Evolutionary conservation across 2,888 invertebrate species (phyloP).

Genomic region (Nomada ferruginata): DNA sequence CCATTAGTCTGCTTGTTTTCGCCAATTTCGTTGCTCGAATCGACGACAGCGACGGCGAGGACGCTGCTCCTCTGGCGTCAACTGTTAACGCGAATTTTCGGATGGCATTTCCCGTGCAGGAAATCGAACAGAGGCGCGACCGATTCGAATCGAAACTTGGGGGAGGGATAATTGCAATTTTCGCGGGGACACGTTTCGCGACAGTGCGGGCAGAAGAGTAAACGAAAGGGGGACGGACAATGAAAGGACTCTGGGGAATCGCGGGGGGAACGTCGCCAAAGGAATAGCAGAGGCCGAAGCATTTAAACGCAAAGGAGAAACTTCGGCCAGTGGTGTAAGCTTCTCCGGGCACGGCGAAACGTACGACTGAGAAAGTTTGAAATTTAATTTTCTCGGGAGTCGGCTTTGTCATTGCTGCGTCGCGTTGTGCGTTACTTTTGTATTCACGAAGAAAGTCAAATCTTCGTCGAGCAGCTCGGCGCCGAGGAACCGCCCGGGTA

Average conservation of each 20-base stretch:
- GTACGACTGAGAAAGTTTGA: not conserved
- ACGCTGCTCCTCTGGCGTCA: not conserved
- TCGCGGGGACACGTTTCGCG: constrained; percentile 6
- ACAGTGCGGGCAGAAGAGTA: too few relatives aligned
- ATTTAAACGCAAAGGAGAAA: constrained; percentile 14
- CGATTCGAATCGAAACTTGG: constrained; percentile 1
- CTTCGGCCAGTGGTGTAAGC: not conserved
- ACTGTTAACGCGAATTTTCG: not conserved
- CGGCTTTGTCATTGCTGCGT: not conserved
- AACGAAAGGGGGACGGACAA: not conserved
- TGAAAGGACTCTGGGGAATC: not conserved
- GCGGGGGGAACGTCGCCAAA: not conserved
- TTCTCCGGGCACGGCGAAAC: not conserved
- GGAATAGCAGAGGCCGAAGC: not conserved
- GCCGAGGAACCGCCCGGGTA: too few relatives aligned
- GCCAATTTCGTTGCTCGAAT: constrained; percentile 20
- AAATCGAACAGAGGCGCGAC: not conserved
- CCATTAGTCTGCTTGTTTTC: constrained; percentile 19
- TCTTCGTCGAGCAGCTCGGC: too few relatives aligned
- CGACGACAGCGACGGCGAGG: not conserved
- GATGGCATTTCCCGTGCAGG: not conserved
- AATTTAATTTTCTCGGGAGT: constrained; percentile 9
- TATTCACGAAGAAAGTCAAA: too few relatives aligned
- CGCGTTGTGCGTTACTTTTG: not conserved
- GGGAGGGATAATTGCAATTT: constrained; percentile 15